Evolutionary conservation across 2,888 invertebrate genomes (phyloP), one percentile per base, ranked within the genome.

Genomic region (Cataglyphis albicans): DNA sequence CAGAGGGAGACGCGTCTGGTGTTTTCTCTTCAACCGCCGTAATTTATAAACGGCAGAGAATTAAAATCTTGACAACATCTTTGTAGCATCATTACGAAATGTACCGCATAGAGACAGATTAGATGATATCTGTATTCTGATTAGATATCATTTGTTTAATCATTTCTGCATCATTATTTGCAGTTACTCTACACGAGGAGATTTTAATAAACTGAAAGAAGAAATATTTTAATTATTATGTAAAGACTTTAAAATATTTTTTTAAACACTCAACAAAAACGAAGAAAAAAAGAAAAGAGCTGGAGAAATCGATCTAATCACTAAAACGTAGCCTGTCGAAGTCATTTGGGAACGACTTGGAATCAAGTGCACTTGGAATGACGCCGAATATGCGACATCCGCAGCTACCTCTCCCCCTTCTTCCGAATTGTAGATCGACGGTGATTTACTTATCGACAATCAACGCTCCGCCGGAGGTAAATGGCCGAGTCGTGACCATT

Each of bases 401-500:
- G 95, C 90, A 94, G 94, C 95, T 29, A 29, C 29, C 29, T 29
- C 29, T 2, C 29, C 2, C 35, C 6, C 35, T 35, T 35, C 95
- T 95, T 95, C 95, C 95, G 95, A 95, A 95, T 95, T 95, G 95
- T 95, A 95, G 95, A 95, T 95, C 95, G 95, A 94, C 95, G 95
- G 95, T 95, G 95, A 95, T 95, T 96, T 95, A 95, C 94, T 95
- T 95, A 95, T 94, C 95, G 95, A 95, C 95, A 95, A 95, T 94
- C 94, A 95, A 95, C 95, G 95, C 95, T 95, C 95, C 95, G 95
- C 95, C 95, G 95, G 96, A 95, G 96, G 96, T 96, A 96, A 96
- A 96, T 96, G 95, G 95, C 94, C 95, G 95, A 95, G 95, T 96
- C 96, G 96, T 96, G 96, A 96, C 95, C 95, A 95, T 96, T 95